These are phyloP conservation scores for human (Homo sapiens) DNA, from an alignment of 2,113 vertebrate genomes.

Conservation along the genomic window GRCh38 chr4:159579501-159580000, in stretches of 20 bases:
- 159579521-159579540: not conserved
- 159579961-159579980: not conserved
- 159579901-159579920: not conserved
- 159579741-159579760: not conserved
- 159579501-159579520: not conserved
- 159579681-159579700: not conserved
- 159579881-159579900: not conserved
- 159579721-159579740: not conserved
- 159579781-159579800: not conserved
- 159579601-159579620: not conserved
- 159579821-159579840: not conserved
- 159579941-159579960: not conserved
- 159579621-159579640: not conserved
- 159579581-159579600: not conserved
- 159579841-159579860: not conserved
- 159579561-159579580: not conserved
- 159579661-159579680: not conserved
- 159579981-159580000: not conserved
- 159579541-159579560: not conserved
- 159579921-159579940: not conserved
- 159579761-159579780: not conserved
- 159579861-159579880: not conserved
- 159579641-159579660: not conserved
- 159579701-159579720: not conserved
- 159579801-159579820: not conserved